These are phyloP conservation scores for Hippocampus guttulatus DNA, from an alignment of 2,113 vertebrate genomes.

Conservation along the genomic window DNA sequence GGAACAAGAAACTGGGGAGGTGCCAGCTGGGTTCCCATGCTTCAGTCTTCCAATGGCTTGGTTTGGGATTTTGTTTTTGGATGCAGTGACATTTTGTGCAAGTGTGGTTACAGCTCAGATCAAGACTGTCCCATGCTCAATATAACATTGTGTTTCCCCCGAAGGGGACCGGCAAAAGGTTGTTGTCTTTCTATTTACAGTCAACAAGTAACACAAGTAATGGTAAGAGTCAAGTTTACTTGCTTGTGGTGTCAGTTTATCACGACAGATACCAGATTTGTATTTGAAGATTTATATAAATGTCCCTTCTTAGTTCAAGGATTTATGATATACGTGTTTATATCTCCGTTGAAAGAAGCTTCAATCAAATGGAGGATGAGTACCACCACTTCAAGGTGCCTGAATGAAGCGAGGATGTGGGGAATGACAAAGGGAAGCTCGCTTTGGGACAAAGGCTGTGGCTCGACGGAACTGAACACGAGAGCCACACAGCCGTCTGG, in stretches of 20 bases:
- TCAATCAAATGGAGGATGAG: conserved; percentile 22
- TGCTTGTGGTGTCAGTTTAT: not conserved
- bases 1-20: too few species aligned
- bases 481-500: conserved; percentile 20
- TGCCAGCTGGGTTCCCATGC: too few species aligned
- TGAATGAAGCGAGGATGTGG: conserved; percentile 27
- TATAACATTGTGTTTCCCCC: not conserved
- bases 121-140: not conserved
- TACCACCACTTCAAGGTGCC: conserved; percentile 37
- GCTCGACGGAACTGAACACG: not conserved
- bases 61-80: not conserved
- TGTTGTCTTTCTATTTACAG: not conserved
- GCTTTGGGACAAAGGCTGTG: conserved; percentile 22
- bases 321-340: not conserved
- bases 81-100: not conserved
- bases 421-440: conserved; percentile 8
- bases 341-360: not conserved
- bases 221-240: not conserved
- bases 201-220: not conserved
- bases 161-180: not conserved
- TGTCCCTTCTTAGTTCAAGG: not conserved
- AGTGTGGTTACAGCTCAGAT: not conserved
- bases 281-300: not conserved
- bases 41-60: not conserved
- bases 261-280: not conserved